These are phyloP conservation scores for Melanogrammus aeglefinus DNA, from an alignment of 2,797 vertebrate genomes.

Conservation along the genomic window DNA sequence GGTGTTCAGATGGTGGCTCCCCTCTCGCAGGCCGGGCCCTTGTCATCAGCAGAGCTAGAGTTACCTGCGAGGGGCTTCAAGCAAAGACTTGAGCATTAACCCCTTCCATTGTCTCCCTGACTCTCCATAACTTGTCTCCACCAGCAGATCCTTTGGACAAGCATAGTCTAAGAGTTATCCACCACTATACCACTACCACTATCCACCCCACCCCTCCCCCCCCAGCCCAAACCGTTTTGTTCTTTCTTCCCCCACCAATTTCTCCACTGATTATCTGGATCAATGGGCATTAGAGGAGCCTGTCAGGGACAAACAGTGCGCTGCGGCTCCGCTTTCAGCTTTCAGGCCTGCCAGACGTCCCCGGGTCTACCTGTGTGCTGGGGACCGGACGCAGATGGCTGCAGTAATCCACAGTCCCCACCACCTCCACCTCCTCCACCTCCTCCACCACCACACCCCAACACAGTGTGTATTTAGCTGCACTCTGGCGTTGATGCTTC, in stretches of 20 bases:
- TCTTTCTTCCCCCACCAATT: slow-evolving; percentile 53
- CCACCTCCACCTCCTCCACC: slow-evolving; percentile 24
- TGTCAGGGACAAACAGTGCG: slow-evolving; percentile 57
- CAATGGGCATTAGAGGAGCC: slow-evolving; percentile 68
- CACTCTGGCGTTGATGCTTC: slow-evolving; percentile 54
- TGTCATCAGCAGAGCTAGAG: slow-evolving; percentile 47
- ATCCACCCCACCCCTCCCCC: slow-evolving; percentile 22
- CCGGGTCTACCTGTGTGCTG: slow-evolving; percentile 56
- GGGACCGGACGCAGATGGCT: slow-evolving; percentile 57
- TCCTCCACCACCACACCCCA: slow-evolving; percentile 11
- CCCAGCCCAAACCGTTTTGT: slow-evolving; percentile 55
- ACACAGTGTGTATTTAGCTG: slow-evolving; percentile 68
- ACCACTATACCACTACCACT: slow-evolving; percentile 40
- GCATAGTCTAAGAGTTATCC: slow-evolving; percentile 43
- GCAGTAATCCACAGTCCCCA: slow-evolving; percentile 46
- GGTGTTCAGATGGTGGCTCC: slow-evolving; percentile 18
- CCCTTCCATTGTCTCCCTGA: slow-evolving; percentile 46
- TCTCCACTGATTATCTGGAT: slow-evolving; percentile 70
- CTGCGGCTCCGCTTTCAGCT: slow-evolving; percentile 43
- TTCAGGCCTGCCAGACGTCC: slow-evolving; percentile 60
- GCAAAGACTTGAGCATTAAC: slow-evolving; percentile 58
- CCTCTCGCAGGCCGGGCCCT: background rate
- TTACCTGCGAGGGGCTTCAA: slow-evolving; percentile 51
- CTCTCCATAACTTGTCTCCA: slow-evolving; percentile 60
- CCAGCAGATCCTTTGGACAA: slow-evolving; percentile 58